Conservation (phyloP, 2,888 invertebrate genomes). For the Unio delphinus region DNA sequence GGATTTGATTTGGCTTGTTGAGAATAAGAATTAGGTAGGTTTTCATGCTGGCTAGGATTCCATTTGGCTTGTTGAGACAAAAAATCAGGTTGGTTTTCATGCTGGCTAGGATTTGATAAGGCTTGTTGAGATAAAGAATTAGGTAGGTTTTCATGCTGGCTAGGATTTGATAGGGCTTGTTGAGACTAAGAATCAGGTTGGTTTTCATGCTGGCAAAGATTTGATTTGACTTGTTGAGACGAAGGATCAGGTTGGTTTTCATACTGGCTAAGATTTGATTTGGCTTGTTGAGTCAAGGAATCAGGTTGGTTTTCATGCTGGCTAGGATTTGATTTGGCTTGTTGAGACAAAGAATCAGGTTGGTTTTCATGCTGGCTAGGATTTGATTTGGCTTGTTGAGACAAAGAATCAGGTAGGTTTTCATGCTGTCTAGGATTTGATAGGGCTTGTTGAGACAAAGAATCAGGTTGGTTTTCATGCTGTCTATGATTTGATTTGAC, state of each 20-base stretch:
- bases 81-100: too few relatives aligned
- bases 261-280: background rate
- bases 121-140: background rate
- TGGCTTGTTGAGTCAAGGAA: background rate
- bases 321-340: slow-evolving; percentile 1
- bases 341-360: background rate
- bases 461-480: too few relatives aligned
- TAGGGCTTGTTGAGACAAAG: background rate
- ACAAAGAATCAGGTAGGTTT: too few relatives aligned
- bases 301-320: too few relatives aligned
- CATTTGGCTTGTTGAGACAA: background rate
- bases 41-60: background rate
- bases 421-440: background rate
- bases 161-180: slow-evolving; percentile 3
- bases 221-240: background rate
- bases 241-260: too few relatives aligned
- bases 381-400: slow-evolving; percentile 2
- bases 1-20: slow-evolving; percentile 2
- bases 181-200: background rate
- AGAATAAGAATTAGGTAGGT: background rate
- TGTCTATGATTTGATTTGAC: background rate
- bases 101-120: background rate
- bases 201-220: background rate
- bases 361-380: background rate
- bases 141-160: too few relatives aligned